These are phyloP conservation scores for Ormyrus nitidulus DNA, from an alignment of 2,888 invertebrate genomes.

Conservation along the genomic window DNA sequence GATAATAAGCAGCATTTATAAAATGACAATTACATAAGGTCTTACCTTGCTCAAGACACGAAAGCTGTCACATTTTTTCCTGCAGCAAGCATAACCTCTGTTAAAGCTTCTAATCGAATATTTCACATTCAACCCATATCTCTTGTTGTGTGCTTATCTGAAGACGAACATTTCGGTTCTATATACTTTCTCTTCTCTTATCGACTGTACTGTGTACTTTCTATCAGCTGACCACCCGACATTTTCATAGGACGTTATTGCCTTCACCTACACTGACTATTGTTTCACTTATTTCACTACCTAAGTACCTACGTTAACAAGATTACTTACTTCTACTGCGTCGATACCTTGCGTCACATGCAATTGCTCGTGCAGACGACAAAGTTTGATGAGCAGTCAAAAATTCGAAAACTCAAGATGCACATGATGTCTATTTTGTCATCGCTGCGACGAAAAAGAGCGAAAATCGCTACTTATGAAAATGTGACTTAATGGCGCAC, in stretches of 20 bases:
- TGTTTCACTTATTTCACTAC: neutral
- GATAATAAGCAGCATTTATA: conserved; percentile 10
- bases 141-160: conserved; percentile 30
- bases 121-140: conserved; percentile 47
- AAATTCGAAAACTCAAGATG: neutral
- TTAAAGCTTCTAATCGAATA: conserved; percentile 20
- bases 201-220: conserved; percentile 6
- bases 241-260: conserved; percentile 26
- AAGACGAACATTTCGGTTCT: conserved; percentile 27
- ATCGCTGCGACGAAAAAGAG: neutral
- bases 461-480: conserved; percentile 17
- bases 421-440: neutral
- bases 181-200: neutral
- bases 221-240: conserved; percentile 41
- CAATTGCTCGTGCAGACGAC: neutral
- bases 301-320: neutral
- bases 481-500: conserved; percentile 21
- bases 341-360: neutral
- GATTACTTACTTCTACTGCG: neutral
- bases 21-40: conserved; percentile 44
- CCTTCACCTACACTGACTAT: neutral
- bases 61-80: conserved; percentile 40
- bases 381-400: neutral
- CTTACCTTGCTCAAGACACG: conserved; percentile 28
- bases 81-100: conserved; percentile 42